Conservation (phyloP, 2,888 invertebrate species). For the Lochmaea capreae region DNA sequence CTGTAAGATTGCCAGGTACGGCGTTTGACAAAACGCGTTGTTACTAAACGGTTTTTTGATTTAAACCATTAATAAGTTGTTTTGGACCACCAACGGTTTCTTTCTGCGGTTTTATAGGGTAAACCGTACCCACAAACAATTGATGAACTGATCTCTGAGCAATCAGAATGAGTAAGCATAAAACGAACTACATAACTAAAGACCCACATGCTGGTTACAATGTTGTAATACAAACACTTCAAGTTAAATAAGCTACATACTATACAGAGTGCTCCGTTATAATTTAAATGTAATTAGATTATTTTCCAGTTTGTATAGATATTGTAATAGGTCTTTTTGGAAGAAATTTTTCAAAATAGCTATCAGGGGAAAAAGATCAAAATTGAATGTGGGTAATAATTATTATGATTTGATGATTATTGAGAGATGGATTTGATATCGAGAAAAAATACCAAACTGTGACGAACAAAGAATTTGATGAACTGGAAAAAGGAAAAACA, state of each 20-base stretch:
- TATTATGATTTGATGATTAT: too few relatives aligned
- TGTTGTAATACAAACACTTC: neutral
- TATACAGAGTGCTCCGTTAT: too few relatives aligned
- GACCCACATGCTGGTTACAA: conserved; percentile 9
- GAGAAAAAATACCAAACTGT: too few relatives aligned
- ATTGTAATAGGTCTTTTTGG: too few relatives aligned
- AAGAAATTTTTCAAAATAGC: too few relatives aligned
- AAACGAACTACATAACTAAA: conserved; percentile 6
- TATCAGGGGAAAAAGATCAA: too few relatives aligned
- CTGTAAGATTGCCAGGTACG: conserved; percentile 19
- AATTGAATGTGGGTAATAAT: too few relatives aligned
- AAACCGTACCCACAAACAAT: conserved; percentile 12
- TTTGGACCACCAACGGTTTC: conserved; percentile 25
- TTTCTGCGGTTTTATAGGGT: conserved; percentile 21
- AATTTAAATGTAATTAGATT: too few relatives aligned
- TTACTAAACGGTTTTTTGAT: conserved; percentile 28
- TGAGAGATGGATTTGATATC: too few relatives aligned
- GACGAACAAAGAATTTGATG: too few relatives aligned
- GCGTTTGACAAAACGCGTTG: conserved; percentile 27
- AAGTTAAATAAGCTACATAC: neutral
- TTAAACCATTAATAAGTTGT: conserved; percentile 23
- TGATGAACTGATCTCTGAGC: conserved; percentile 13
- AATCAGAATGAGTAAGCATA: conserved; percentile 20
- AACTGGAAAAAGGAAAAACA: too few relatives aligned
- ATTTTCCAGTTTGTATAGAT: too few relatives aligned